Percentiles rank a stretch among this genome's conserved stretches.
These are phyloP conservation scores for Trypoxylon attenuatum DNA, from an alignment of 2,888 invertebrate genomes.

Conservation along the genomic window DNA sequence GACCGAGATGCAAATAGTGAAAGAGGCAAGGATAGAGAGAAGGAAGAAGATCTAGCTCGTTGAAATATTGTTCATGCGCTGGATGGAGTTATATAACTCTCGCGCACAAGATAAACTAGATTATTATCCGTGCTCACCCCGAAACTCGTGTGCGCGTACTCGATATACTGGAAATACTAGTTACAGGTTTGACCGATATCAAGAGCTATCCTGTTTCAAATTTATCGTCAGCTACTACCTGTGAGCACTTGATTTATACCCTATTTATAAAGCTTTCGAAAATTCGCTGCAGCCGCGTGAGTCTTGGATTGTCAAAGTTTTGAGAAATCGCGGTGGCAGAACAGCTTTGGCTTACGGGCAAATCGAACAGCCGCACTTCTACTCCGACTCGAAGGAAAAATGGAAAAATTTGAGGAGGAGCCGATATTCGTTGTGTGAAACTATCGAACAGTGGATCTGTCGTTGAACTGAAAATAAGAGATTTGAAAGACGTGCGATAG, in stretches of 20 bases:
- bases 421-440: not conserved
- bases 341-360: not conserved
- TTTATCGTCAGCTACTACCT: not conserved
- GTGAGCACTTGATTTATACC: not conserved
- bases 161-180: slow-evolving; percentile 15
- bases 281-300: not conserved
- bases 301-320: not conserved
- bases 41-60: too few relatives aligned
- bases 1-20: too few relatives aligned
- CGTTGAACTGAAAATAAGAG: too few relatives aligned
- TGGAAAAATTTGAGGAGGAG: not conserved
- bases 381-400: too few relatives aligned
- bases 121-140: not conserved
- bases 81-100: slow-evolving; percentile 4
- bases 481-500: too few relatives aligned
- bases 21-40: too few relatives aligned
- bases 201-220: not conserved
- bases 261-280: not conserved
- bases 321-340: not conserved
- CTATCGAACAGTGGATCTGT: not conserved
- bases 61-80: slow-evolving; percentile 1
- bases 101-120: not conserved
- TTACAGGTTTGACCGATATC: slow-evolving; percentile 10
- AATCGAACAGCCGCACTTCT: not conserved
- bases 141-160: not conserved